Percentiles rank a stretch among this genome's conserved stretches.
Conservation (phyloP, 2,113 vertebrate genomes). For the Catharus bicknelli region DNA sequence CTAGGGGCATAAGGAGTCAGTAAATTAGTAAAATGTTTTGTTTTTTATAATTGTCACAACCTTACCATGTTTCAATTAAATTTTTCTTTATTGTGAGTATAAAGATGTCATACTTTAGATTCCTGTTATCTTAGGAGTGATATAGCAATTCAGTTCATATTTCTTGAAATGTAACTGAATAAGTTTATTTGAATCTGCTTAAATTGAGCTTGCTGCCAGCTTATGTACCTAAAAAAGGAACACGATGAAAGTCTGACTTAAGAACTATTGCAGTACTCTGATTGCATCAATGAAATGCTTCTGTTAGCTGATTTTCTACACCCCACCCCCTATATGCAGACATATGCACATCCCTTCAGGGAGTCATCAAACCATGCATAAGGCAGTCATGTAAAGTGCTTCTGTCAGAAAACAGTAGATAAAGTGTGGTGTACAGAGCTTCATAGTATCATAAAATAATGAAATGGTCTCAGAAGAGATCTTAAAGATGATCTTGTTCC, state of each 20-base stretch:
- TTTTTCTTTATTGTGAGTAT: background rate
- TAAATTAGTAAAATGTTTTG: background rate
- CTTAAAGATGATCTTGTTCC: background rate
- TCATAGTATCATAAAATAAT: background rate
- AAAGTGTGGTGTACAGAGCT: background rate
- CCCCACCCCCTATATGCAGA: accelerated
- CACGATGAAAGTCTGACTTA: background rate
- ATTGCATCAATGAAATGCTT: background rate
- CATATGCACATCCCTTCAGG: background rate
- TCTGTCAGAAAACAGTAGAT: background rate
- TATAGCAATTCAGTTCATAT: background rate
- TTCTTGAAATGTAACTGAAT: background rate
- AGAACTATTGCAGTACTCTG: background rate
- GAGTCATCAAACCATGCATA: background rate
- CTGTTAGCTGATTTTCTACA: background rate
- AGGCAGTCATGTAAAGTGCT: background rate
- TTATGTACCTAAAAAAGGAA: background rate
- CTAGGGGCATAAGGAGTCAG: background rate
- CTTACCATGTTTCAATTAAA: background rate
- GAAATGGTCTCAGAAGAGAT: background rate
- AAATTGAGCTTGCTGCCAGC: background rate
- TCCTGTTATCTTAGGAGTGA: background rate
- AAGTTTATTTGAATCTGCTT: background rate
- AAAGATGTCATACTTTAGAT: background rate
- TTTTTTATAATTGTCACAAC: background rate